A percentile compares a stretch with the other conserved stretches of the same genome.
Evolutionary conservation across 2,797 vertebrate species (phyloP).

Genomic region (Margarornis squamiger): DNA sequence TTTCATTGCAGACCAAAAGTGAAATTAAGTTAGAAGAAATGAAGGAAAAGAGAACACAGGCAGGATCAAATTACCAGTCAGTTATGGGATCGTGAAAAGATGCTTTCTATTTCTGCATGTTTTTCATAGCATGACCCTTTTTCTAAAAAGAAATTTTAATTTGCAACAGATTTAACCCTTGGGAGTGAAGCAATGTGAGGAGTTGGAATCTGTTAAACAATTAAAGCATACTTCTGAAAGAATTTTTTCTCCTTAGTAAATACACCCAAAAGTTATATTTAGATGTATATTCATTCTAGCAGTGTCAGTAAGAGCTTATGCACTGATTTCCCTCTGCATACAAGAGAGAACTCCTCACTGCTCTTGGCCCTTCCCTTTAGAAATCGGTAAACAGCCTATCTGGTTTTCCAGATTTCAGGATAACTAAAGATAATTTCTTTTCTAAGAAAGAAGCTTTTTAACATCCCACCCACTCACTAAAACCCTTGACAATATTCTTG

Average conservation of each 20-base stretch:
- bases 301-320: neutral
- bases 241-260: neutral
- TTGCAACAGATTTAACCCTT: conserved; percentile 3
- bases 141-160: neutral
- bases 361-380: neutral
- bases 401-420: neutral
- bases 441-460: neutral
- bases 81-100: neutral
- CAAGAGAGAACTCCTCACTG: neutral
- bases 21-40: neutral
- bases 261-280: neutral
- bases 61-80: neutral
- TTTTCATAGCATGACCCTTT: neutral
- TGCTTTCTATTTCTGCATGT: neutral
- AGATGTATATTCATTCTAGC: neutral
- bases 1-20: neutral
- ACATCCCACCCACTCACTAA: neutral
- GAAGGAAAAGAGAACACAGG: neutral
- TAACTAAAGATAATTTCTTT: neutral
- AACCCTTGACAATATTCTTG: neutral
- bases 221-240: neutral
- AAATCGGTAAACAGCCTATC: neutral
- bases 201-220: neutral
- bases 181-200: neutral
- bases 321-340: neutral